Conservation (phyloP, 2,888 invertebrate genomes). For the Ligdia adustata region DNA sequence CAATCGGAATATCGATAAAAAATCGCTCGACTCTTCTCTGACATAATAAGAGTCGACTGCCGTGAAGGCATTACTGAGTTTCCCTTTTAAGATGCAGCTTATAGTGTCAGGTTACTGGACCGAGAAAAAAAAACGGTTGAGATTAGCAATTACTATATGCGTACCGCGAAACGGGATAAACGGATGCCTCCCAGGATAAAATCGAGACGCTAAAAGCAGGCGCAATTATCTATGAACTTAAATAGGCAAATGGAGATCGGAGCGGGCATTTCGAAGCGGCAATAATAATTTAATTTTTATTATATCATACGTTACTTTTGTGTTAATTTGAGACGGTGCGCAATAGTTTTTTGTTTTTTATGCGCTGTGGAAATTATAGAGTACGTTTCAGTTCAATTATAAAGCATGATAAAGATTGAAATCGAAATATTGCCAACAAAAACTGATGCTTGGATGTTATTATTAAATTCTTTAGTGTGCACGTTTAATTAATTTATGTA, state of each 20-base stretch:
- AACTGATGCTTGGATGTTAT: constrained; percentile 1
- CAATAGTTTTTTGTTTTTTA: constrained; percentile 32
- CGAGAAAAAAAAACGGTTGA: constrained; percentile 49
- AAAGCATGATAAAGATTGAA: constrained; percentile 28
- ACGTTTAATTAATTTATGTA: too few relatives aligned
- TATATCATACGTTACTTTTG: constrained; percentile 34
- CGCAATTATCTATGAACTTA: constrained; percentile 52
- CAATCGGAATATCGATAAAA: constrained; percentile 63
- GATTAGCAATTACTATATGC: constrained; percentile 66
- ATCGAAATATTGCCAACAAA: constrained; percentile 6
- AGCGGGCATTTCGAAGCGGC: constrained; percentile 42
- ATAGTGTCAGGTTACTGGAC: constrained; percentile 68
- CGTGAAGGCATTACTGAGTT: constrained; percentile 74
- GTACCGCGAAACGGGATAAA: constrained; percentile 52
- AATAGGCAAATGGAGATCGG: constrained; percentile 53
- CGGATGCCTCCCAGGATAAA: constrained; percentile 60
- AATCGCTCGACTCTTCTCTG: constrained; percentile 51
- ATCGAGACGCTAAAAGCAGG: constrained; percentile 42
- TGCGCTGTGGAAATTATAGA: constrained; percentile 28
- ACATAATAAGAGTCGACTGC: constrained; percentile 69
- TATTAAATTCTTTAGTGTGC: too few relatives aligned
- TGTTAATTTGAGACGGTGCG: constrained; percentile 38
- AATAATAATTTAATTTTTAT: constrained; percentile 54
- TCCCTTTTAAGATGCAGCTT: constrained; percentile 69
- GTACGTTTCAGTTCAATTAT: constrained; percentile 35